Evolutionary conservation across 92 coral and sea anemone species (phyloP).

Genomic region (Bergia puertoricense): DNA sequence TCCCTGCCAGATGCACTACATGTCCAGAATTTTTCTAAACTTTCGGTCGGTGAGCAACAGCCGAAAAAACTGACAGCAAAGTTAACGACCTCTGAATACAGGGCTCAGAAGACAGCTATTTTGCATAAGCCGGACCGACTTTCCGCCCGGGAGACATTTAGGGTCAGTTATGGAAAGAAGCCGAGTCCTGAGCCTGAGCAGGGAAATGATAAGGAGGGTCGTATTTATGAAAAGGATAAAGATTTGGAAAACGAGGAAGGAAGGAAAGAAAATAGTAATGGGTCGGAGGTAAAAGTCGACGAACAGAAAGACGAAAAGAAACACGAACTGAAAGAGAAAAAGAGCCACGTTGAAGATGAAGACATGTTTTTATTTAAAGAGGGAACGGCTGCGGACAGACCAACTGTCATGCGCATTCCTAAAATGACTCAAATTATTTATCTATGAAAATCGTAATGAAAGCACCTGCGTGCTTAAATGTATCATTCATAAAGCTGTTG

Average conservation of each 20-base stretch:
- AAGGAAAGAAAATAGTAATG: background rate
- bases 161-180: background rate
- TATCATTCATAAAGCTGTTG: too few species aligned
- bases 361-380: background rate
- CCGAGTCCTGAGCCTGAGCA: background rate
- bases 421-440: too few species aligned
- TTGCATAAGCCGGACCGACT: background rate
- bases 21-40: slow-evolving; percentile 9
- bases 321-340: background rate
- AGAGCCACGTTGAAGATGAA: background rate
- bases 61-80: slow-evolving; percentile 25
- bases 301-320: background rate
- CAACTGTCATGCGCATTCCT: background rate
- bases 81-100: background rate
- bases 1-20: slow-evolving; percentile 8
- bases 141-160: background rate
- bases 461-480: too few species aligned
- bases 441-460: too few species aligned
- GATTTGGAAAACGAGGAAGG: background rate
- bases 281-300: background rate
- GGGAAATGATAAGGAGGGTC: background rate
- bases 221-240: background rate
- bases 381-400: background rate
- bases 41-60: background rate
- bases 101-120: background rate